A percentile compares a stretch with the other conserved stretches of the same genome.
Conservation (phyloP, 2,113 vertebrate species). For the Solea solea region DNA sequence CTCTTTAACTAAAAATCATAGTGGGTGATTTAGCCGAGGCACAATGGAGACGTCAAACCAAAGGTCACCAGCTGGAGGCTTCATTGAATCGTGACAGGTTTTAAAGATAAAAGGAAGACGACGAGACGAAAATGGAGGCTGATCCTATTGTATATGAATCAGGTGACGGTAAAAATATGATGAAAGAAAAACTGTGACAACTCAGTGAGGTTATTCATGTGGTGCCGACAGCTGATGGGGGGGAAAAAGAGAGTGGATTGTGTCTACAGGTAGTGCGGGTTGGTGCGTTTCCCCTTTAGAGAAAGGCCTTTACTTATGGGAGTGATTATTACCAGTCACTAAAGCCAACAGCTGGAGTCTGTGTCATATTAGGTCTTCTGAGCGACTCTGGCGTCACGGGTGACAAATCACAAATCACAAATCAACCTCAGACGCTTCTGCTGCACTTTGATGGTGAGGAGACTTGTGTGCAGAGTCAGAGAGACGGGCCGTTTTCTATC, state of each 20-base stretch:
- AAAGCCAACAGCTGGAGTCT: background rate
- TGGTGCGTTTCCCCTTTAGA: background rate
- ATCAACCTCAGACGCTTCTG: background rate
- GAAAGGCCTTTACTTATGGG: background rate
- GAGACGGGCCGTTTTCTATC: too few relatives aligned
- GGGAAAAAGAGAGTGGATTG: background rate
- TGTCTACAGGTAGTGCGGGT: background rate
- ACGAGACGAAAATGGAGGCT: background rate
- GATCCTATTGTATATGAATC: conserved; percentile 23
- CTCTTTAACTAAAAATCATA: conserved; percentile 21
- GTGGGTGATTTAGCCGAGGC: background rate
- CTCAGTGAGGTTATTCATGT: conserved; percentile 4
- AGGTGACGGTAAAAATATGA: conserved; percentile 40
- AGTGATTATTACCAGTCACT: background rate
- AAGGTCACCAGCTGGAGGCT: conserved; percentile 34
- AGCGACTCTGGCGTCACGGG: background rate
- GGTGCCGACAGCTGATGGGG: conserved; percentile 14
- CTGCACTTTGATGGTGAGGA: background rate
- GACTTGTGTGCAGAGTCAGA: too few relatives aligned
- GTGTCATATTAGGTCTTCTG: background rate
- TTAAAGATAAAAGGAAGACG: conserved; percentile 11
- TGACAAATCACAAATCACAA: conserved; percentile 1
- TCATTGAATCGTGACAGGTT: conserved; percentile 21
- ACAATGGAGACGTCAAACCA: conserved; percentile 35
- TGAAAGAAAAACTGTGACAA: conserved; percentile 30